Evolutionary conservation across 2,888 invertebrate genomes (phyloP).

Genomic region (Panopea generosa): DNA sequence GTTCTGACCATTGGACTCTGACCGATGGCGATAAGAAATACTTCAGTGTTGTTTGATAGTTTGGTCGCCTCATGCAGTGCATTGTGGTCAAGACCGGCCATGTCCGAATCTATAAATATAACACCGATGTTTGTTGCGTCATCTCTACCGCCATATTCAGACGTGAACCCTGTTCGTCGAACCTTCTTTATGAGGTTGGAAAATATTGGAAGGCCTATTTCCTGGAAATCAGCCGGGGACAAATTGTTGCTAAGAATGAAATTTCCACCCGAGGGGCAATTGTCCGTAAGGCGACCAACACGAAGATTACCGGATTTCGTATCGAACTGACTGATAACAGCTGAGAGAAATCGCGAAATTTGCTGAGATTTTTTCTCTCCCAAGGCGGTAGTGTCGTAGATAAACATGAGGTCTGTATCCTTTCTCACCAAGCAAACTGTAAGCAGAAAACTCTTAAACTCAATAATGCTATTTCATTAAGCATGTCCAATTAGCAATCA

Average conservation of each 20-base stretch:
- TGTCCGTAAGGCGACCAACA: conserved; percentile 59
- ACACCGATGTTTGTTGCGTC: conserved; percentile 52
- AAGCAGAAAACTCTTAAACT: too few relatives aligned
- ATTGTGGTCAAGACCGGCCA: conserved; percentile 40
- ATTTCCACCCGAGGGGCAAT: conserved; percentile 60
- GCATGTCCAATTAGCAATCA: not conserved
- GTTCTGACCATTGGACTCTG: conserved; percentile 31
- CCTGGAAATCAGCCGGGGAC: conserved; percentile 43
- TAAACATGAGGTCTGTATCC: conserved; percentile 66
- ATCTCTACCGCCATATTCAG: conserved; percentile 54
- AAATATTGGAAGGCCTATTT: conserved; percentile 50
- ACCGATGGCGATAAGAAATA: conserved; percentile 53
- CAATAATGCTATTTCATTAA: not conserved
- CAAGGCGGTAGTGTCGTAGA: conserved; percentile 65
- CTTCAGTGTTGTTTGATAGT: conserved; percentile 26
- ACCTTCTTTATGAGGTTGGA: conserved; percentile 56
- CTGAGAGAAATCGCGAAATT: conserved; percentile 57
- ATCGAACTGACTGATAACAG: conserved; percentile 42
- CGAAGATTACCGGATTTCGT: conserved; percentile 47
- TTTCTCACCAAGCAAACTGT: conserved; percentile 56
- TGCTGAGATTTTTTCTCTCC: conserved; percentile 53
- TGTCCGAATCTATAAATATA: conserved; percentile 58
- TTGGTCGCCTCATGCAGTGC: conserved; percentile 37
- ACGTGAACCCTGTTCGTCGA: conserved; percentile 43
- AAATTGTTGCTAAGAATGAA: conserved; percentile 51